Conservation (phyloP, 2,888 invertebrate genomes). For the Rotaria sp. region DNA sequence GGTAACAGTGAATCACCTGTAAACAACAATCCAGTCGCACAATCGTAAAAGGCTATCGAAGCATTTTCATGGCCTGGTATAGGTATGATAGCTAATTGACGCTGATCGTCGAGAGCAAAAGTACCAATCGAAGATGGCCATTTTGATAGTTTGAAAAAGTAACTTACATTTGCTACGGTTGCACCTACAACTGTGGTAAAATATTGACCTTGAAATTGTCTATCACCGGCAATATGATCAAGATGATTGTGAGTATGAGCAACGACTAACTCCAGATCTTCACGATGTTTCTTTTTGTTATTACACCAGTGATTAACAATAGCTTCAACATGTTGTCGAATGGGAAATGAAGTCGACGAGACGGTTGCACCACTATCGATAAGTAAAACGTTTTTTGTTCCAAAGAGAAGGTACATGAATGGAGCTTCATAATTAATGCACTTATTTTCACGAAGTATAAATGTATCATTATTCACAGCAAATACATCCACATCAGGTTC, state of each 20-base stretch:
- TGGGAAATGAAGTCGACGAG: not conserved
- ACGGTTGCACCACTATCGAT: not conserved
- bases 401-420: not conserved
- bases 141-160: not conserved
- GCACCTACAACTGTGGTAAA: not conserved
- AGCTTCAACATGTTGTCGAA: not conserved
- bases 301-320: not conserved
- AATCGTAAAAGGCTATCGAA: not conserved
- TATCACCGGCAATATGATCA: not conserved
- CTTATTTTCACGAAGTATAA: not conserved
- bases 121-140: not conserved
- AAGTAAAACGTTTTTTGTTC: not conserved
- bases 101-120: not conserved
- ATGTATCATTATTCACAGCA: not conserved
- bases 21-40: not conserved
- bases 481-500: not conserved
- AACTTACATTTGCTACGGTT: not conserved
- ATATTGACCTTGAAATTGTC: not conserved
- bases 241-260: not conserved
- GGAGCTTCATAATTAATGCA: constrained; percentile 2
- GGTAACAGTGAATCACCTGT: not conserved
- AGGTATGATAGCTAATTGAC: not conserved
- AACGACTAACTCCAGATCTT: not conserved
- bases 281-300: not conserved
- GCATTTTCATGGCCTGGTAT: not conserved